Conservation (phyloP, 2,888 invertebrate genomes). For the Hydrotaea cyrtoneurina region DNA sequence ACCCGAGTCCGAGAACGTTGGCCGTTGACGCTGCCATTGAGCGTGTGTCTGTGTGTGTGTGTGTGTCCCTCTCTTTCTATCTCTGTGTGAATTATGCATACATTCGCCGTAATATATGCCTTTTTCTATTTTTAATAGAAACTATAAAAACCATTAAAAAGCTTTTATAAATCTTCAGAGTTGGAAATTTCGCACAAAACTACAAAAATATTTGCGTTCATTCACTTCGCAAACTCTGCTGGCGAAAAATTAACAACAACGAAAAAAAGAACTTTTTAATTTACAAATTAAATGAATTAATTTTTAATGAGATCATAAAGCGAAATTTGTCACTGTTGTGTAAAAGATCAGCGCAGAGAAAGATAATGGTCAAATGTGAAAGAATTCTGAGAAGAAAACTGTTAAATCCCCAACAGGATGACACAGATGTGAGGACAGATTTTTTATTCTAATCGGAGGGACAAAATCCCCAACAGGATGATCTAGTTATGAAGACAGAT, state of each 20-base stretch:
- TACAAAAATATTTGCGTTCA: slow-evolving; percentile 22
- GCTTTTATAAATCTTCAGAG: slow-evolving; percentile 45
- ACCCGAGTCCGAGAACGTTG: not conserved
- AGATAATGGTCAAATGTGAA: not conserved
- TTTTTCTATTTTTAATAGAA: slow-evolving; percentile 44
- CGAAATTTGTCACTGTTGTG: not conserved
- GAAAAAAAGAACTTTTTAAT: slow-evolving; percentile 19
- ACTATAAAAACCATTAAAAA: slow-evolving; percentile 50
- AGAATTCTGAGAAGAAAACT: too few species aligned
- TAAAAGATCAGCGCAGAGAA: not conserved
- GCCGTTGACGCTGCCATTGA: not conserved
- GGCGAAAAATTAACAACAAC: too few species aligned
- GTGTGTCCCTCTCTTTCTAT: too few species aligned
- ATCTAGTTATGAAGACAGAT: too few species aligned
- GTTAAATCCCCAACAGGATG: too few species aligned
- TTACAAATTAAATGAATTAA: slow-evolving; percentile 23
- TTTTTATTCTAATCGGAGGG: too few species aligned
- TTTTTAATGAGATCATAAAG: slow-evolving; percentile 34
- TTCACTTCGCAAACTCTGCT: not conserved
- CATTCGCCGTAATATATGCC: not conserved
- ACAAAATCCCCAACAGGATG: too few species aligned
- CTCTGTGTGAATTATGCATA: slow-evolving; percentile 45
- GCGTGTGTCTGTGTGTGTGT: not conserved
- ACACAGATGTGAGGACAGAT: too few species aligned
- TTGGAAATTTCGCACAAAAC: slow-evolving; percentile 36